Base-by-base conservation (phyloP, 2,113 vertebrate species). In the Alouatta palliata region DNA sequence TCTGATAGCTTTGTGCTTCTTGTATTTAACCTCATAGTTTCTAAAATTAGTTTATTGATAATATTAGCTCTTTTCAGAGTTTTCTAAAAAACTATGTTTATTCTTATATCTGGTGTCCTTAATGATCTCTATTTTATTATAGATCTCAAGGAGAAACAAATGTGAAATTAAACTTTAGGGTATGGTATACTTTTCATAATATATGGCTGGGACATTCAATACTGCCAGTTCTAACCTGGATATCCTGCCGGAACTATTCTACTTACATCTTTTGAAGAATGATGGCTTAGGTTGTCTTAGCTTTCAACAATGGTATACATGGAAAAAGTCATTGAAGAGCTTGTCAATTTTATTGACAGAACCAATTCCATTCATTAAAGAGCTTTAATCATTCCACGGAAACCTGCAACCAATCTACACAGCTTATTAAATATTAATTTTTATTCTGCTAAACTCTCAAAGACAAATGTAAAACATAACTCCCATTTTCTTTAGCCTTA, bases 381-480 rank as follows among this genome's bases (percentile, higher is more conserved):
- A 94, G 13, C 11, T 81, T 91, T 85, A 81, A 80, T 88, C 45
- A 68, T 40, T 75, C 35, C 16, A 30, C 16, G 23, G 76, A 87
- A 84, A 87, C 19, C 12, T 90, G 54, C 10, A 91, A 84, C 37
- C 25, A 40, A 68, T 58, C 30, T 79, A 61, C 5, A 16, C 4
- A 93, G 30, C 52, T 87, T 94, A 8, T 49, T 80, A 71, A 90
- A 95, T 91, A 40, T 79, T 84, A 81, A 73, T 80, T 88, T 91
- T 68, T 70, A 25, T 61, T 6, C 80, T 87, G 17, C 27, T 70
- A 82, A 83, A 77, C 7, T 87, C 16, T 92, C 86, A 70, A 91
- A 97, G 35, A 43, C 1, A 21, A 35, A 32, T 61, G n/a, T 56
- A 68, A 88, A 85, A 71, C 14, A 21, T 21, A 70, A 17, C 32